Evolutionary conservation across 37 sponge, comb jelly and placozoan genomes (phyloP).

Genomic region (Petrosia ficiformis): DNA sequence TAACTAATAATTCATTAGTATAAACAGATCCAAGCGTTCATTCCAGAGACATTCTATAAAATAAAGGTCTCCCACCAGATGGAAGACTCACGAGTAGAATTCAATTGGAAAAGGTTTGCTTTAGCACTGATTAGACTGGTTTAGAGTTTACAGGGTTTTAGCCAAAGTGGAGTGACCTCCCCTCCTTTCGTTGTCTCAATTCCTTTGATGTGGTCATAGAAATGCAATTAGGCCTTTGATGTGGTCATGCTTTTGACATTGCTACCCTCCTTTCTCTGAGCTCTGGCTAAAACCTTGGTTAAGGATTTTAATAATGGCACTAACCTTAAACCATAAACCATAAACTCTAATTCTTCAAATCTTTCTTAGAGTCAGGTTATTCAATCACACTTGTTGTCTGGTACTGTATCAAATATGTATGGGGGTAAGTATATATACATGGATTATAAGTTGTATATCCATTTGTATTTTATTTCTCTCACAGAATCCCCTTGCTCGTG

Average conservation of each 20-base stretch:
- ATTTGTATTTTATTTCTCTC: background rate
- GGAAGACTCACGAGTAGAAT: constrained; percentile 58
- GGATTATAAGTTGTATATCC: background rate
- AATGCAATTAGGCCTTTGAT: too few species aligned
- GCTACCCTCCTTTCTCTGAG: too few species aligned
- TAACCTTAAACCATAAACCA: too few species aligned
- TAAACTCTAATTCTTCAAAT: too few species aligned
- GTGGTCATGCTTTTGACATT: too few species aligned
- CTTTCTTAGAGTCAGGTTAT: constrained; percentile 70
- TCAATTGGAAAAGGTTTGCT: constrained; percentile 84
- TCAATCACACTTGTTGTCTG: constrained; percentile 79
- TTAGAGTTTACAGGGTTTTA: background rate
- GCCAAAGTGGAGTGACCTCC: background rate
- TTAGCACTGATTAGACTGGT: background rate
- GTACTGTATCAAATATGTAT: constrained; percentile 84
- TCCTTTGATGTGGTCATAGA: too few species aligned
- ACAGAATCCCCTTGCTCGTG: constrained; percentile 79
- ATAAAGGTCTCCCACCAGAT: constrained; percentile 78
- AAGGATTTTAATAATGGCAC: too few species aligned
- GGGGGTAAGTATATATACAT: constrained; percentile 63
- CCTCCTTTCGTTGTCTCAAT: too few species aligned
- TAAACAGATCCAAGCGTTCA: constrained; percentile 86
- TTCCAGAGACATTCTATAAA: constrained; percentile 92
- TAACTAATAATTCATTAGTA: constrained; percentile 49
- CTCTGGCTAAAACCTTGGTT: too few species aligned